Evolutionary conservation across 2,113 vertebrate species (phyloP), one percentile per base, ranked within the genome.

Genomic region (Malurus cyaneus): DNA sequence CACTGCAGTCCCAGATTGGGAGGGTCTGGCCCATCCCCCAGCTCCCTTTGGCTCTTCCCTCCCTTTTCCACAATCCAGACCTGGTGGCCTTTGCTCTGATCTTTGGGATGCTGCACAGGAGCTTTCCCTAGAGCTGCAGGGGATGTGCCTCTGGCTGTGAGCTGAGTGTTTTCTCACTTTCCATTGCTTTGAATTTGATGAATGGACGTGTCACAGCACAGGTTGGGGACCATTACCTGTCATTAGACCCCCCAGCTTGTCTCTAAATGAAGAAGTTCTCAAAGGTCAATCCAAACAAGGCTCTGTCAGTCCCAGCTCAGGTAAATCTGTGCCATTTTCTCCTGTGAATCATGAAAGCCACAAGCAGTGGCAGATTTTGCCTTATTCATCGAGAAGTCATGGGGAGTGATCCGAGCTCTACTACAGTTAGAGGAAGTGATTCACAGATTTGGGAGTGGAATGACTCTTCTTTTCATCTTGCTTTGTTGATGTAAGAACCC

Each of bases 1-100:
- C 62, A 49, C 41, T 64, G 9, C 23, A 3, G 16, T 2, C 57
- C 52, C 44, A 2, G 1, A 3, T 29, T n/a, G 8, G 5, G 61
- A 3, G 20, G 14, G 19, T 62, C 66, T 64, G 29, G 12, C 26
- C 39, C 13, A 2, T 13, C 67, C 25, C 52, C 15, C 67, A 57
- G 34, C 46, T 49, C 16, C 50, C 18, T 62, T 26, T 21, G 52
- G 6, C 50, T 62, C 59, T 8, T 2, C 8, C 14, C 46, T 69
- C 16, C 36, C 71, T 47, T 17, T 60, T 12, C 39, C 29, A 32
- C 5, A 1, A 6, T 46, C 34, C 60, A 26, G 18, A 5, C 14
- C 80, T 83, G 31, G 4, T 5, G 72, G 32, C 4, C 2, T 9
- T 12, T 41, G 60, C 72, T 23, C 20, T 53, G 18, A 3, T 11